These are phyloP conservation scores for Furcula furcula DNA, from an alignment of 2,888 invertebrate genomes.

Conservation along the genomic window DNA sequence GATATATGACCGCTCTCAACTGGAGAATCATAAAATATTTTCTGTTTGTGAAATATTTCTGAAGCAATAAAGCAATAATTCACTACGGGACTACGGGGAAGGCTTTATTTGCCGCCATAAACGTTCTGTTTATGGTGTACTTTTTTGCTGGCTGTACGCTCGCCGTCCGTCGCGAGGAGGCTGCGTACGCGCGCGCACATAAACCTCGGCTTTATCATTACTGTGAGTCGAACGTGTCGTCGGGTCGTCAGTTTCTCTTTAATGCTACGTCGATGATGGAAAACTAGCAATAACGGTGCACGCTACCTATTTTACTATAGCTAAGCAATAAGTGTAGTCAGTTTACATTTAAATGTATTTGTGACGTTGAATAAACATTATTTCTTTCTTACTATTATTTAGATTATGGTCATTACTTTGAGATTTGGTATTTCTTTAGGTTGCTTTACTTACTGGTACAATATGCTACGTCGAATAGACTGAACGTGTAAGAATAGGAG, in stretches of 20 bases:
- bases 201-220: slow-evolving; percentile 64
- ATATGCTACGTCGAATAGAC: too few species aligned
- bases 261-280: slow-evolving; percentile 8
- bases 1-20: slow-evolving; percentile 79
- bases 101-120: slow-evolving; percentile 81
- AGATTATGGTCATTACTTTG: too few species aligned
- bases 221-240: slow-evolving; percentile 51
- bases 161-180: slow-evolving; percentile 12
- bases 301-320: neutral
- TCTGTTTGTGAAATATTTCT: slow-evolving; percentile 82
- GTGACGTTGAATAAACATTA: too few species aligned
- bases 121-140: slow-evolving; percentile 76
- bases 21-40: slow-evolving; percentile 82
- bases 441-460: too few species aligned
- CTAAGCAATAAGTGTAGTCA: too few species aligned
- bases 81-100: slow-evolving; percentile 80
- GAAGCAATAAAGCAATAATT: slow-evolving; percentile 82
- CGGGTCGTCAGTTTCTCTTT: slow-evolving; percentile 35
- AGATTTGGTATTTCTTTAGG: too few species aligned
- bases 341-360: too few species aligned
- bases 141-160: slow-evolving; percentile 44
- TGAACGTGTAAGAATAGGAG: too few species aligned
- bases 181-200: slow-evolving; percentile 59
- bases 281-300: neutral
- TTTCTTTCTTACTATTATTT: too few species aligned